A percentile compares a stretch with the other conserved stretches of the same genome.
These are phyloP conservation scores for Strix aluco DNA, from an alignment of 2,113 vertebrate genomes.

Conservation along the genomic window DNA sequence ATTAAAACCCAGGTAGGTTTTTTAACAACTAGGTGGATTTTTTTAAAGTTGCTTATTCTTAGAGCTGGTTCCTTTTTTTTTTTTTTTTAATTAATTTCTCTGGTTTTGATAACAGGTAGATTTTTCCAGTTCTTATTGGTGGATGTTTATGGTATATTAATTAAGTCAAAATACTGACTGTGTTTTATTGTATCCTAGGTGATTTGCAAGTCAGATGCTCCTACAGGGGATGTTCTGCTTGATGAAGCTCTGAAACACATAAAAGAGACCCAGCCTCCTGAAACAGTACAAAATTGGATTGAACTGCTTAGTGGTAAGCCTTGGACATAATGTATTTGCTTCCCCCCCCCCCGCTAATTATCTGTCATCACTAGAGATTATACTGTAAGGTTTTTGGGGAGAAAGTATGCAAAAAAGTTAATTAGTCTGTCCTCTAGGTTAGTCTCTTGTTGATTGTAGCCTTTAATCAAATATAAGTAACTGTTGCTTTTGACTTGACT, in stretches of 20 bases:
- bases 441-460: not conserved
- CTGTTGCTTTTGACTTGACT: not conserved
- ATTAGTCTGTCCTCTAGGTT: not conserved
- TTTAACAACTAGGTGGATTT: not conserved
- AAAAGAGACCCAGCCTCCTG: slow-evolving; percentile 94
- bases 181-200: slow-evolving; percentile 73
- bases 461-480: slow-evolving; percentile 31
- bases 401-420: not conserved
- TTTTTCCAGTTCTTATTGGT: not conserved
- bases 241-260: slow-evolving; percentile 97
- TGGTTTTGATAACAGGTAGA: not conserved
- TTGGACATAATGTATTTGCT: not conserved
- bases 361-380: not conserved
- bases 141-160: not conserved
- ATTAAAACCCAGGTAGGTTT: not conserved
- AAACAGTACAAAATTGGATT: slow-evolving; percentile 97
- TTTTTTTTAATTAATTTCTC: too few species aligned
- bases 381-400: not conserved
- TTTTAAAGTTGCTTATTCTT: not conserved
- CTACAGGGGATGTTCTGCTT: slow-evolving; percentile 93
- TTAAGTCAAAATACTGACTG: not conserved
- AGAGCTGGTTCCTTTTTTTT: not conserved
- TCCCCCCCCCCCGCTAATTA: not conserved
- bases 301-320: slow-evolving; percentile 96
- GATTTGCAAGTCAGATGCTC: slow-evolving; percentile 94